A percentile compares a stretch with the other conserved stretches of the same genome.
These are phyloP conservation scores for Dynastes grantii DNA, from an alignment of 2,888 invertebrate genomes.

Conservation along the genomic window DNA sequence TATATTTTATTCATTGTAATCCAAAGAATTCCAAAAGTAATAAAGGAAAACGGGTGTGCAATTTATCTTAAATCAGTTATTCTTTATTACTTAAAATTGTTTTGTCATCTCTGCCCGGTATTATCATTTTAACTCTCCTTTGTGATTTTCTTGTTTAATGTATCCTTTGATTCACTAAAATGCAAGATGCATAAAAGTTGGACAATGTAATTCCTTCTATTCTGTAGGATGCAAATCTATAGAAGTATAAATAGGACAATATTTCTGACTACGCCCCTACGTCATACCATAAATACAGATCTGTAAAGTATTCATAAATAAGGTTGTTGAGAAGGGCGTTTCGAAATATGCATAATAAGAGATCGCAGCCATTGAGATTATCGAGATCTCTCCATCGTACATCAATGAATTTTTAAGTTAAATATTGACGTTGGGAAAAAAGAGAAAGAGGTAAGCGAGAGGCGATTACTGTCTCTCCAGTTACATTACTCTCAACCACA, in stretches of 20 bases:
- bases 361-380: background rate
- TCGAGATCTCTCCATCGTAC: background rate
- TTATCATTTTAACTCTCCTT: no score
- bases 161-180: no score
- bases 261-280: background rate
- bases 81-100: no score
- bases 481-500: slow-evolving; percentile 5
- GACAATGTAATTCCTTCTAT: no score
- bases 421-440: background rate
- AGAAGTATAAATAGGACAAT: background rate
- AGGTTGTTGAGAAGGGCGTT: background rate
- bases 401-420: slow-evolving; percentile 5
- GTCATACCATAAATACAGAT: background rate
- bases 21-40: no score
- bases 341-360: background rate
- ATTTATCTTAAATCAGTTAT: no score
- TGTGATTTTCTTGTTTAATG: no score
- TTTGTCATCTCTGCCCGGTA: no score
- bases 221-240: background rate
- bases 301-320: slow-evolving; percentile 15
- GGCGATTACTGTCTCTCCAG: background rate
- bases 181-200: no score
- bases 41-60: no score
- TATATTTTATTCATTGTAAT: no score
- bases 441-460: background rate